These are phyloP conservation scores for Enchytraeus crypticus DNA, from an alignment of 2,888 invertebrate species.

Conservation along the genomic window DNA sequence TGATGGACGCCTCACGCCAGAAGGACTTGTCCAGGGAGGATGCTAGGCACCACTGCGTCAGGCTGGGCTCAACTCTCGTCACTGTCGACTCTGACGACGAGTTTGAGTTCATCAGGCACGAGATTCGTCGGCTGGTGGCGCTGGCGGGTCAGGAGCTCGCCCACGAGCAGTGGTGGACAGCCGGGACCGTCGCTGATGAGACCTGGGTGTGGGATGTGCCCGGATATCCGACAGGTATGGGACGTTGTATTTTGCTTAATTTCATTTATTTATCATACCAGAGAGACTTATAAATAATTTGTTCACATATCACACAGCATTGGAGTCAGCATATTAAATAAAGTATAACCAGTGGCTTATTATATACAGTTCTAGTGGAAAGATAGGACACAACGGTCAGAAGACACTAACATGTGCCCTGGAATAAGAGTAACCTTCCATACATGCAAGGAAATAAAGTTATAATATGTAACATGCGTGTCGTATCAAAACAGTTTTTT, in stretches of 20 bases:
- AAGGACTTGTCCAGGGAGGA: constrained; percentile 8
- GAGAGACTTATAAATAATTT: no score
- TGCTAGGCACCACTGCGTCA: constrained; percentile 8
- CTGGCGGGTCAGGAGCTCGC: constrained; percentile 15
- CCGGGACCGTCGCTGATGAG: constrained; percentile 7
- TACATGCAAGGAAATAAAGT: no score
- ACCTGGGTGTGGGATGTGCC: constrained; percentile 4
- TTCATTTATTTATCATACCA: no score
- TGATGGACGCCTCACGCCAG: constrained; percentile 10
- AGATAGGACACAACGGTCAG: no score
- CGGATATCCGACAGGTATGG: not conserved
- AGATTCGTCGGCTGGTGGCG: constrained; percentile 11
- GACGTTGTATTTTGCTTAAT: not conserved
- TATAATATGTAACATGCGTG: no score
- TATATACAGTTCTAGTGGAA: no score
- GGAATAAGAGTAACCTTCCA: no score
- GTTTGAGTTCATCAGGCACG: constrained; percentile 11
- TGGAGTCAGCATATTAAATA: no score
- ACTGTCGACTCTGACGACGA: constrained; percentile 13
- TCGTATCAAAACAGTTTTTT: no score
- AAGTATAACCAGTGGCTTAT: no score
- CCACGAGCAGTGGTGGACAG: constrained; percentile 21
- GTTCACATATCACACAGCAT: no score
- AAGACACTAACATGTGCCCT: no score
- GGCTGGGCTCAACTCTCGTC: constrained; percentile 5